Evolutionary conservation across 2,797 vertebrate genomes (phyloP).

Genomic region (Eulemur mongoz): DNA sequence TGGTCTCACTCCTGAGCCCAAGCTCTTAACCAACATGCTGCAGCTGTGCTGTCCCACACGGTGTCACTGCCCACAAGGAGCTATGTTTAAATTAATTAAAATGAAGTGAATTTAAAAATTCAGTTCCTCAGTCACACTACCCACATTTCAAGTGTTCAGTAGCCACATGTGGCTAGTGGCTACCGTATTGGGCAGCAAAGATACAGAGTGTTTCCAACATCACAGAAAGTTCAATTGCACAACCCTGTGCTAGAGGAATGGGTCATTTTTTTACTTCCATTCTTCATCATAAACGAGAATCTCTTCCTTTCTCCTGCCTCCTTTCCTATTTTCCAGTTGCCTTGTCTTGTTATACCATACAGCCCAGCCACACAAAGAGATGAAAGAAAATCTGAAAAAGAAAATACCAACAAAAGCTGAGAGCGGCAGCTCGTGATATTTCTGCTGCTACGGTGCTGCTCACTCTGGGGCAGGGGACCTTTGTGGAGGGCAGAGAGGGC

Average conservation of each 20-base stretch:
- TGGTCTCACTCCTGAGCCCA: background rate
- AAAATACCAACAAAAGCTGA: background rate
- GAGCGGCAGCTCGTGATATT: background rate
- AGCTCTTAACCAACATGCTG: background rate
- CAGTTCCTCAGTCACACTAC: too few species aligned
- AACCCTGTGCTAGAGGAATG: accelerated
- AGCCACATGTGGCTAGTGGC: accelerated
- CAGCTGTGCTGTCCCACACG: accelerated
- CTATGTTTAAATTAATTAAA: background rate
- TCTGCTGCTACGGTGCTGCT: accelerated
- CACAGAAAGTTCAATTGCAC: background rate
- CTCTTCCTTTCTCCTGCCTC: background rate
- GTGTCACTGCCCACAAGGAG: background rate
- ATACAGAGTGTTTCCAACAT: accelerated
- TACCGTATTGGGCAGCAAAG: background rate
- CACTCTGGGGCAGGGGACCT: background rate
- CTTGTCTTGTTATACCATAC: background rate
- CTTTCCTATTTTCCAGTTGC: background rate
- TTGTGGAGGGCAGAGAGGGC: accelerated
- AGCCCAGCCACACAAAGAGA: background rate
- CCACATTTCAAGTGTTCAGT: background rate
- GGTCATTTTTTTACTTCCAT: background rate
- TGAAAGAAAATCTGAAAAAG: background rate
- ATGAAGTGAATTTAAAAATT: background rate
- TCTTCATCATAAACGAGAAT: background rate